Conservation (phyloP, 2,797 vertebrate genomes). For the Ciconia nigra region DNA sequence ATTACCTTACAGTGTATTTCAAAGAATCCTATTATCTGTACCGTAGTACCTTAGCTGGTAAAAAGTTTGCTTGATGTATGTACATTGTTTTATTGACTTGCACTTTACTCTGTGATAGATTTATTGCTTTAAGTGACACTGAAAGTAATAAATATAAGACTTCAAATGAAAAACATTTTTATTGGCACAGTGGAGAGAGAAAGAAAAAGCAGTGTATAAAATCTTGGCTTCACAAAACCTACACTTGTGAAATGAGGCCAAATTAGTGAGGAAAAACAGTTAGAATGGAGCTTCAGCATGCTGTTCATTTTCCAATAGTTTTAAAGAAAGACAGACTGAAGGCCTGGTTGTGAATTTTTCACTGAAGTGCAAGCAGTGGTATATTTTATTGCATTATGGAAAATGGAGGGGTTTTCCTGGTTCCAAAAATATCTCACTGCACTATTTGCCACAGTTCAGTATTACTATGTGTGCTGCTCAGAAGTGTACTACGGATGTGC, state of each 20-base stretch:
- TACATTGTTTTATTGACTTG: slow-evolving; percentile 57
- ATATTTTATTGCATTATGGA: neutral
- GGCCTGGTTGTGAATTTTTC: neutral
- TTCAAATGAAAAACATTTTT: slow-evolving; percentile 42
- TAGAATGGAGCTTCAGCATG: neutral
- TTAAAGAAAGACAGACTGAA: neutral
- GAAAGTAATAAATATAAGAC: slow-evolving; percentile 46
- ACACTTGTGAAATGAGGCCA: slow-evolving; percentile 5
- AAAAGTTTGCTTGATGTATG: slow-evolving; percentile 32
- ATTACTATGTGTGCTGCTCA: neutral
- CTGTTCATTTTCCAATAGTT: neutral
- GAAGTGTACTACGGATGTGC: neutral
- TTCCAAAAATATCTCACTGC: neutral
- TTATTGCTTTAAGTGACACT: slow-evolving; percentile 49
- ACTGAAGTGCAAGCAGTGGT: neutral
- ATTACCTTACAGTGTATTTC: neutral
- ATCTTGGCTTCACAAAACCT: neutral
- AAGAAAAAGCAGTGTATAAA: slow-evolving; percentile 27
- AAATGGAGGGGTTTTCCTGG: neutral
- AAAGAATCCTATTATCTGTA: slow-evolving; percentile 32
- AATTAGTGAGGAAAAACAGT: slow-evolving; percentile 1
- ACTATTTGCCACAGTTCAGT: neutral
- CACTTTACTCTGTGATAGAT: slow-evolving; percentile 53
- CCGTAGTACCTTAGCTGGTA: neutral
- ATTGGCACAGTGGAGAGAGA: slow-evolving; percentile 1